Base-by-base conservation (phyloP, 2,113 vertebrate species). In the Plecturocebus donacophilus region DNA sequence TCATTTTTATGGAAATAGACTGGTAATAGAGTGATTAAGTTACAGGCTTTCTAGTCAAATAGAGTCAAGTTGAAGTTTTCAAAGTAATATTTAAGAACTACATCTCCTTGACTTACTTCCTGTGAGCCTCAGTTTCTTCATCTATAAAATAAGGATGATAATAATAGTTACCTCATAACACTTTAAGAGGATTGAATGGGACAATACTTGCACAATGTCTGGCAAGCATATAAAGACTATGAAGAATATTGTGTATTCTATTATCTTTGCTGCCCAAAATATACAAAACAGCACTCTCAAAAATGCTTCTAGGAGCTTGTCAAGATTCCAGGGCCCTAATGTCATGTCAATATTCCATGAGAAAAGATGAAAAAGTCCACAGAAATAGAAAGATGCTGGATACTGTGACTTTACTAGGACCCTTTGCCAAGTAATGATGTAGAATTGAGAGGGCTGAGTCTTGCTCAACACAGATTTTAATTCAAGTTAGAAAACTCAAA, bases 1-100 rank as follows among this genome's bases (percentile, higher is more conserved):
- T 54, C 7, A n/a, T 17, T 95, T 95, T 97, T 87, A 79, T 45
- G 25, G 86, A 93, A 79, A 88, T 35, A 87, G 83, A 75, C 19
- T 19, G 4, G 19, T 42, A 27, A 42, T 30, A 23, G 30, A 88
- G n/a, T 42, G 30, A 5, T n/a, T 54, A 52, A 35, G 32, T 23
- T 52, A 23, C 21, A 49, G 76, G 27, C 6, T 77, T 88, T 42
- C 5, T 2, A 8, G 52, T 88, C 49, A 87, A 58, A 90, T 19
- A 95, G 73, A 75, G 25, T 16, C 38, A 64, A 70, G 38, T 10
- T 86, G 30, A 91, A 82, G 38, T 96, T 64, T 38, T 56, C 49
- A 54, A 85, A 82, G 79, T 25, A 35, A 42, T 35, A 61, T 6
- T 87, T 52, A 49, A 1, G n/a, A 45, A 10, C 11, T 91, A 0